phyloP scores from a whole-genome alignment of 1,140 invertebrate genomes.

The Drosophila kepulauana region DNA sequence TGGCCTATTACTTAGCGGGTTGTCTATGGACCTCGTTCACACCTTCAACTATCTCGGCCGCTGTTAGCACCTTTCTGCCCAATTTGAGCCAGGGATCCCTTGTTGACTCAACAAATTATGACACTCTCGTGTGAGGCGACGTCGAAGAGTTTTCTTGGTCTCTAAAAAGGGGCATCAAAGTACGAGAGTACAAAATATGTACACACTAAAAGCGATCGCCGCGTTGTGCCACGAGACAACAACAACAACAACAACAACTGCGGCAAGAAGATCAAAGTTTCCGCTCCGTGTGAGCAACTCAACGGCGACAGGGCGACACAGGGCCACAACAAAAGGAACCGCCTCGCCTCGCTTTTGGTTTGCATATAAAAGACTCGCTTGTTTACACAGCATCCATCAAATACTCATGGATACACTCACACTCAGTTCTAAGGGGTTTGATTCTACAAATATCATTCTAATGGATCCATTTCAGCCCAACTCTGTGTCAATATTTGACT shows the following conservation, averaged over 20 bases:
- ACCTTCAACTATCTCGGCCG: slow-evolving; percentile 53
- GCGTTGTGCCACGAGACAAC: slow-evolving; percentile 38
- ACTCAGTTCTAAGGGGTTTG: slow-evolving; percentile 56
- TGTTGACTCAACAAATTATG: slow-evolving; percentile 72
- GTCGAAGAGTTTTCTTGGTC: too few species aligned
- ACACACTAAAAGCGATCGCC: slow-evolving; percentile 29
- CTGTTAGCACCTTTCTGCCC: slow-evolving; percentile 66
- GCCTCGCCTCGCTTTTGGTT: slow-evolving; percentile 42
- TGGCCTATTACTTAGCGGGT: slow-evolving; percentile 53
- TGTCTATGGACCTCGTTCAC: slow-evolving; percentile 57
- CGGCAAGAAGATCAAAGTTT: slow-evolving; percentile 61
- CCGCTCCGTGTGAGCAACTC: slow-evolving; percentile 39
- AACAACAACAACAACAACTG: slow-evolving; percentile 4
- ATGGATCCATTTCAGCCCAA: slow-evolving; percentile 58
- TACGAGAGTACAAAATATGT: slow-evolving; percentile 1
- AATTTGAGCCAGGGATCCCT: slow-evolving; percentile 44
- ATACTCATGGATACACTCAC: slow-evolving; percentile 24
- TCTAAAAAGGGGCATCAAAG: slow-evolving; percentile 1
- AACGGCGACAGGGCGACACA: slow-evolving; percentile 62
- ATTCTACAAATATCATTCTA: slow-evolving; percentile 66
- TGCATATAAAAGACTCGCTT: slow-evolving; percentile 68
- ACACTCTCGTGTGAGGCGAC: slow-evolving; percentile 51
- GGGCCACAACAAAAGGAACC: slow-evolving; percentile 75
- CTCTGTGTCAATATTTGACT: slow-evolving; percentile 65
- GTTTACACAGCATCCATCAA: slow-evolving; percentile 79